These are phyloP conservation scores for Ploceus nigricollis DNA, from an alignment of 2,113 vertebrate genomes.

Conservation along the genomic window DNA sequence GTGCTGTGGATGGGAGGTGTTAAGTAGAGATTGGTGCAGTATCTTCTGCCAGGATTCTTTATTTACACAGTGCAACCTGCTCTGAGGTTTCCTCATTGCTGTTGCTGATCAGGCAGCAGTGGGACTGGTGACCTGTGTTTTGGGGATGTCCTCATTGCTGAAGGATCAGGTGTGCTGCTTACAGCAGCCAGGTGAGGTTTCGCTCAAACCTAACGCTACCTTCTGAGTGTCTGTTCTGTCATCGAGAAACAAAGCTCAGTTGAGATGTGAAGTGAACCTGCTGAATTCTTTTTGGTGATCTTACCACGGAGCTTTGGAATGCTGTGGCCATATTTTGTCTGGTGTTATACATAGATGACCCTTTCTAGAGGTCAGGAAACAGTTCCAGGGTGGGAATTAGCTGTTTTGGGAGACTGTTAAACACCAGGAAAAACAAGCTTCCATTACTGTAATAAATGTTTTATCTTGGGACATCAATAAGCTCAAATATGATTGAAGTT, in stretches of 20 bases:
- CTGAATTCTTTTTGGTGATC: neutral
- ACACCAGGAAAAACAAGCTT: neutral
- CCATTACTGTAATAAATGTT: neutral
- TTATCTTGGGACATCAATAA: neutral
- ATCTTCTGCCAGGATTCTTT: neutral
- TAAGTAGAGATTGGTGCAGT: neutral
- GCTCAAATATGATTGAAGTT: neutral
- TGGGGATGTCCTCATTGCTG: neutral
- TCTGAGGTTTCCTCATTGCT: neutral
- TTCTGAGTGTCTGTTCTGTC: neutral
- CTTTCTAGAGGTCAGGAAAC: conserved; percentile 14
- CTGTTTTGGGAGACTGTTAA: neutral
- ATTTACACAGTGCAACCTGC: neutral
- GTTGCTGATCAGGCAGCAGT: neutral
- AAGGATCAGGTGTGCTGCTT: neutral
- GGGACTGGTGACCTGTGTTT: neutral
- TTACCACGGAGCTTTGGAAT: neutral
- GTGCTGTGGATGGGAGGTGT: neutral
- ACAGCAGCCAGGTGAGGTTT: neutral
- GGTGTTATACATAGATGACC: conserved; percentile 18
- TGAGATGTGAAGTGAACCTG: neutral
- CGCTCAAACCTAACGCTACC: neutral
- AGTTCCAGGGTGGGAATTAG: neutral
- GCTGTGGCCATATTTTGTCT: neutral
- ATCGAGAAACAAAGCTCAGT: neutral